These are phyloP conservation scores for Craseonycteris thonglongyai DNA, from an alignment of 2,113 vertebrate genomes.

Conservation along the genomic window DNA sequence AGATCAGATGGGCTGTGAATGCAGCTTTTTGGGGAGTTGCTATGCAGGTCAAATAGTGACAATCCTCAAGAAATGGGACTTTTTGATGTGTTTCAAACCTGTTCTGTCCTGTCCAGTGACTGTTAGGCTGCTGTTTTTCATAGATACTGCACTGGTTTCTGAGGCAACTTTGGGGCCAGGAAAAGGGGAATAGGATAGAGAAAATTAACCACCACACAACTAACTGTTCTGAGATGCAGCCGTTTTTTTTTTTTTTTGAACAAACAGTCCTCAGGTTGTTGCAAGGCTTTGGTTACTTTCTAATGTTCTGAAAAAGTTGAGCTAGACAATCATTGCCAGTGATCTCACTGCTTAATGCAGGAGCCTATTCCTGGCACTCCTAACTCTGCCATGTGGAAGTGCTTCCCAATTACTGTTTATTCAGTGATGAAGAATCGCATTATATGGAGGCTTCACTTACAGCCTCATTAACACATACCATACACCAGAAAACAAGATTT, in stretches of 20 bases:
- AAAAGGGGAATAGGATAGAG: not conserved
- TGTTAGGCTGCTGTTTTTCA: not conserved
- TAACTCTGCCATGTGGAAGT: not conserved
- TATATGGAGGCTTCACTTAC: not conserved
- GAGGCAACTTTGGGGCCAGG: not conserved
- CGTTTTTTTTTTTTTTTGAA: not conserved
- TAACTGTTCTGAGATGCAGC: not conserved
- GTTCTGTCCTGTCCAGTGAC: not conserved
- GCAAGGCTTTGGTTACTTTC: not conserved
- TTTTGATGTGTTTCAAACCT: not conserved
- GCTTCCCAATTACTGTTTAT: not conserved
- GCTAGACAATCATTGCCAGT: not conserved
- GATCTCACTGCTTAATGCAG: not conserved
- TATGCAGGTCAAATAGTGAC: not conserved
- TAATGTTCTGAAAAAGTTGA: not conserved
- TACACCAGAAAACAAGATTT: not conserved
- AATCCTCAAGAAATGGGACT: not conserved
- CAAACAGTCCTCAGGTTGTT: not conserved
- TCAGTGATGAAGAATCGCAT: not conserved
- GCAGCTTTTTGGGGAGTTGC: not conserved
- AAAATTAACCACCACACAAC: not conserved
- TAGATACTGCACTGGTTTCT: not conserved
- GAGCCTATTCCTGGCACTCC: not conserved
- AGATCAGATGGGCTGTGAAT: not conserved
- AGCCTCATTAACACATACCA: not conserved